phyloP scores from a whole-genome alignment of 2,888 invertebrate genomes.

The Melieria crassipennis region DNA sequence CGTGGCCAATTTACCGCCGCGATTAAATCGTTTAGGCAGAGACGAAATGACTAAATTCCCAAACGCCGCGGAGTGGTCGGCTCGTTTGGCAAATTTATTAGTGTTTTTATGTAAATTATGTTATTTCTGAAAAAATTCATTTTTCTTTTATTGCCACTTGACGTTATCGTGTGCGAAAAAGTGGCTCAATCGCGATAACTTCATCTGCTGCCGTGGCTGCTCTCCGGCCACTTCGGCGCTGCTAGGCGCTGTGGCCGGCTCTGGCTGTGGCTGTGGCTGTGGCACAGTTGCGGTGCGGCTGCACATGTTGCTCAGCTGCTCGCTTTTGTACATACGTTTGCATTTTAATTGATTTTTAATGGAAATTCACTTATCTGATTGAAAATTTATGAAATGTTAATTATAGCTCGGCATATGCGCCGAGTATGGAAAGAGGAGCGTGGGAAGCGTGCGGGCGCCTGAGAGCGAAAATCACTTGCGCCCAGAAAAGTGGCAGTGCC shows the following conservation, averaged over 20 bases:
- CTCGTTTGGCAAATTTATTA: slow-evolving; percentile 50
- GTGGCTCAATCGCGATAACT: slow-evolving; percentile 57
- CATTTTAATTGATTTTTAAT: slow-evolving; percentile 60
- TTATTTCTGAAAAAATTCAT: slow-evolving; percentile 51
- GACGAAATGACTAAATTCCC: too few relatives aligned
- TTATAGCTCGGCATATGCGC: slow-evolving; percentile 42
- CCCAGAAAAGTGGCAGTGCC: too few relatives aligned
- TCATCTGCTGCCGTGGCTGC: slow-evolving; percentile 40
- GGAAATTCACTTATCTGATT: slow-evolving; percentile 55
- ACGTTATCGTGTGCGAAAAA: slow-evolving; percentile 53
- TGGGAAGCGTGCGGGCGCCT: not conserved
- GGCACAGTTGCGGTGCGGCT: not conserved
- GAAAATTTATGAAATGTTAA: slow-evolving; percentile 58
- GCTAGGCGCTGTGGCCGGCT: not conserved
- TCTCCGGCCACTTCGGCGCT: not conserved
- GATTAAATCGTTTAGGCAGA: too few relatives aligned
- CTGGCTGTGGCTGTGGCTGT: not conserved
- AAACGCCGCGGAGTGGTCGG: not conserved
- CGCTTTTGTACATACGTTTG: slow-evolving; percentile 37
- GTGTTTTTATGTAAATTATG: slow-evolving; percentile 55
- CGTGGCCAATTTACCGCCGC: too few relatives aligned
- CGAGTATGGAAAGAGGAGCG: not conserved
- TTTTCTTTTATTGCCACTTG: slow-evolving; percentile 54
- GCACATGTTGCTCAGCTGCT: not conserved
- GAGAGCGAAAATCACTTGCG: too few relatives aligned